A percentile compares a stretch with the other conserved stretches of the same genome.
Evolutionary conservation across 1,140 invertebrate genomes (phyloP).

Genomic region (Eurosta solidaginis): DNA sequence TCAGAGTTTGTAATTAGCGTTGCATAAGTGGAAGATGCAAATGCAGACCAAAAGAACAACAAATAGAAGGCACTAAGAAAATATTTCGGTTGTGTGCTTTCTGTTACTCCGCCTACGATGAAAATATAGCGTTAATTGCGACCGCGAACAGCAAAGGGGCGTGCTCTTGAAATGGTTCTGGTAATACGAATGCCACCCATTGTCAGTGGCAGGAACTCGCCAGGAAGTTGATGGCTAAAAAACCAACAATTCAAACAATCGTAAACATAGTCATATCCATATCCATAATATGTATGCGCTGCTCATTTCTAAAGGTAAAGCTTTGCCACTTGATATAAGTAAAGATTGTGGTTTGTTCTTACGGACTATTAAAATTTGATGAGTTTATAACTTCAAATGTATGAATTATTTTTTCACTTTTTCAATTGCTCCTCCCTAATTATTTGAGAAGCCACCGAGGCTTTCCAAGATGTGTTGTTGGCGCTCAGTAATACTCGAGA

Average conservation of each 20-base stretch:
- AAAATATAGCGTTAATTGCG: constrained; percentile 19
- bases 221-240: neutral
- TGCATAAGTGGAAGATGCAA: constrained; percentile 4
- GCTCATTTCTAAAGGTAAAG: too few species aligned
- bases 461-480: too few species aligned
- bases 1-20: constrained; percentile 20
- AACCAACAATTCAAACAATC: neutral
- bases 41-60: constrained; percentile 5
- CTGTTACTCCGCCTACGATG: neutral
- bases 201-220: constrained; percentile 8
- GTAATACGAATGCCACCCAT: constrained; percentile 1
- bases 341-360: too few species aligned
- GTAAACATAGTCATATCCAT: neutral
- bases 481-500: too few species aligned
- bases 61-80: neutral
- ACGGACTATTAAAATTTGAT: too few species aligned
- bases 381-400: too few species aligned
- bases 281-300: neutral
- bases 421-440: too few species aligned
- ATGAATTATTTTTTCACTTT: too few species aligned
- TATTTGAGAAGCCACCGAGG: too few species aligned
- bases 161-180: neutral
- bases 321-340: too few species aligned
- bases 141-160: constrained; percentile 10
- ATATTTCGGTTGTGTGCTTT: neutral